Base-by-base conservation (phyloP, 2,797 vertebrate genomes). In the Alfaro cultratus region DNA sequence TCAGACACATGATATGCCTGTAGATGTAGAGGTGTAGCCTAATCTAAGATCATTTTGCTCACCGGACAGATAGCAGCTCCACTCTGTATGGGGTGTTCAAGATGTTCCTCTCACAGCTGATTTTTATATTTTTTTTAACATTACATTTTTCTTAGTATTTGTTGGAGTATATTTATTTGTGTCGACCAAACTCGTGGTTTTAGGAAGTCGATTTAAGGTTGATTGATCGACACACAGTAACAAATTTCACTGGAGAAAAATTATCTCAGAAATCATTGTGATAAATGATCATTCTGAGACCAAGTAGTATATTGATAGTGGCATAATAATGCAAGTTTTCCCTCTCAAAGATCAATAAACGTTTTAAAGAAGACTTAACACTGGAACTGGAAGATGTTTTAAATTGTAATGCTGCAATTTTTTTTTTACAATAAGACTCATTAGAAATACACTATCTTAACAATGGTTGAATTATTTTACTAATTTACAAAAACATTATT, bases 41-140 rank as follows among this genome's bases (percentile, higher is more conserved):
- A 75, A 70, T 53, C 18, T 41, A 1, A 67, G 76, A 43, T 80
- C 46, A 49, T 75, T 79, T 81, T 64, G 46, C 15, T 78, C 31
- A 67, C 34, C 51, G 57, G 39, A 78, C 46, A 4, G 68, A 84
- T 60, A 55, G 26, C 31, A 46, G 45, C 3, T 3, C n/a, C 62
- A 41, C 34, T 60, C n/a, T 43, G 21, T 51, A 45, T 34, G 41
- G 34, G 9, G 31, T 4, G 21, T 76, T 72, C 36, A 74, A 23
- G 45, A n/a, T 55, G 26, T 26, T 55, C 10, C 53, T 55, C 11
- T 55, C 53, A 55, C 26, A 55, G 26, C 53, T n/a, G 34, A 75
- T 64, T 46, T 16, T 16, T 16, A 16, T 16, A n/a, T 16, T 16
- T 47, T 47, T 46, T 16, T 47, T 47, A 4, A 29, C 34, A 36